Evolutionary conservation across 2,797 vertebrate genomes (phyloP), one percentile per base, ranked within the genome.

Genomic region (Poecilia wingei): DNA sequence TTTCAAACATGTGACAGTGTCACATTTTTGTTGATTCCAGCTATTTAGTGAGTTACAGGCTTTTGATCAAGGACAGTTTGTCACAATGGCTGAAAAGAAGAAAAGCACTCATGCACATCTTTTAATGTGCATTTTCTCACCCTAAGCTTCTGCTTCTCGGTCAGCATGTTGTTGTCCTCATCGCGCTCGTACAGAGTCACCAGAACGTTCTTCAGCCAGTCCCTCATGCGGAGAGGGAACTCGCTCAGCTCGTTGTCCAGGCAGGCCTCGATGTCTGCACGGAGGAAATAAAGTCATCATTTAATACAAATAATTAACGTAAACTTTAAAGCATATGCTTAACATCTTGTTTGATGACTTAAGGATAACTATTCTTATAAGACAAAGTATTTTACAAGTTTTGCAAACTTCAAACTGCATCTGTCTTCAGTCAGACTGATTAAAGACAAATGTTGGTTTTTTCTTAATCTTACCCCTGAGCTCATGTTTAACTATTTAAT

Each of bases 131-230:
- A 22, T 49, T 20, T 8, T 39, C 96, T 94, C 87, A 99, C 98
- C 92, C 97, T 97, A 90, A 98, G 96, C 85, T 98, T 99, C 96
- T 99, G 98, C 92, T 99, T 99, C 96, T 99, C 98, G 0, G 96
- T 98, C 92, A 99, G 97, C 87, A 99, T 95, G 95, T 98, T 98
- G 96, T 98, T 98, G 87, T 97, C 96, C 89, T 98, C 97, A 16
- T 99, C 98, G 0, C 97, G 96, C 89, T 99, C 97, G 0, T 96
- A 99, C 91, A 99, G 95, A 71, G 97, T 98, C 91, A 99, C 97
- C 95, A 99, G 94, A 1, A 99, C 98, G 0, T 99, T 99, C 96
- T 99, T 99, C 88, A 99, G 97, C 98, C 98, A 99, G 96, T 99
- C 98, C 82, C 98, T 96, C 98, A 99, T 99, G 51, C 98, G 97